These are phyloP conservation scores for Rapana venosa DNA, from an alignment of 2,888 invertebrate species.

Conservation along the genomic window DNA sequence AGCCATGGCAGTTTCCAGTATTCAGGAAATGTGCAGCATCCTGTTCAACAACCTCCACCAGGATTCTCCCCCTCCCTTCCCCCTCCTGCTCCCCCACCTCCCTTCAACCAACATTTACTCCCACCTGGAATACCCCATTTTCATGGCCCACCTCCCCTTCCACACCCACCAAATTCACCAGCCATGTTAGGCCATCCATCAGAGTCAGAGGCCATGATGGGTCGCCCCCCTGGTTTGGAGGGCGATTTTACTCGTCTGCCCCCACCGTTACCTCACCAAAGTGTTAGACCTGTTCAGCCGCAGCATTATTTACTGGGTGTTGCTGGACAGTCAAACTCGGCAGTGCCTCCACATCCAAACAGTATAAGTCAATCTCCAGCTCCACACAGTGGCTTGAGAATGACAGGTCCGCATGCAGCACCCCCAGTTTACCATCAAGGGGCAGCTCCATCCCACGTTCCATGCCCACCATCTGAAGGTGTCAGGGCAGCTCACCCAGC, in stretches of 20 bases:
- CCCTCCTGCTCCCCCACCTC: constrained; percentile 14
- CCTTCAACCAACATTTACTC: constrained; percentile 7
- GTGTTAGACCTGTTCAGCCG: neutral
- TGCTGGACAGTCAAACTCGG: neutral
- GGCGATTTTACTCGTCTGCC: neutral
- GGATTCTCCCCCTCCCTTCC: neutral
- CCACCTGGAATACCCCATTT: constrained; percentile 28
- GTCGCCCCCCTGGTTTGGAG: no score
- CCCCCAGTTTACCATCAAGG: neutral
- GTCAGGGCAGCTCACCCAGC: no score
- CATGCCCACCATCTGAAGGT: no score
- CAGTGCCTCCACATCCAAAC: neutral
- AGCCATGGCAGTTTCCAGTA: neutral
- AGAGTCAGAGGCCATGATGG: no score
- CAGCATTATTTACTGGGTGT: neutral
- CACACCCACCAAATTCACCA: neutral
- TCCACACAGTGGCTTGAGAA: constrained; percentile 3
- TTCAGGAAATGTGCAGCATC: neutral
- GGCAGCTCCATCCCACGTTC: neutral
- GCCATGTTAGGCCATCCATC: neutral
- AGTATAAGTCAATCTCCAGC: neutral
- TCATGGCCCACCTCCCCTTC: neutral
- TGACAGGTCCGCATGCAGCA: neutral
- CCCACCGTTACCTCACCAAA: neutral
- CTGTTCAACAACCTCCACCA: neutral